phyloP scores from a whole-genome alignment of 2,797 vertebrate genomes.

The Kryptopterus vitreolus region DNA sequence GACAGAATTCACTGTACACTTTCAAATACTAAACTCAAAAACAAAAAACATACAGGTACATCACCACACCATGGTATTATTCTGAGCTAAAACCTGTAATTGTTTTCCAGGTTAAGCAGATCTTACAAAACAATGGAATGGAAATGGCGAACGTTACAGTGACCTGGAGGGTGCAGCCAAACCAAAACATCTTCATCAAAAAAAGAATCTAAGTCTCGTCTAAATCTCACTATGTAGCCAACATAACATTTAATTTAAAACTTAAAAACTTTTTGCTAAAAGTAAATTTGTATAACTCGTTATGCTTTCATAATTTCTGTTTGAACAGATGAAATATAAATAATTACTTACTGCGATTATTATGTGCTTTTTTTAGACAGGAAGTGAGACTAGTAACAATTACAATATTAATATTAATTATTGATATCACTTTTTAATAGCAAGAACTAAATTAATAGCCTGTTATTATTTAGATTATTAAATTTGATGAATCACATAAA shows the following conservation, averaged over 20 bases:
- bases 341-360: background rate
- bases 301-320: background rate
- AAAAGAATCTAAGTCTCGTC: background rate
- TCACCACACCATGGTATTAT: background rate
- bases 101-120: slow-evolving; percentile 3
- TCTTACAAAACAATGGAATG: background rate
- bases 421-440: background rate
- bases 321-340: background rate
- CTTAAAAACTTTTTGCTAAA: background rate
- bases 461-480: background rate
- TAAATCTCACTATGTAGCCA: background rate
- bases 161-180: background rate
- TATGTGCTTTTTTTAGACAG: background rate
- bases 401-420: background rate
- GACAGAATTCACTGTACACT: too few relatives aligned
- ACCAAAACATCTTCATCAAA: slow-evolving; percentile 16
- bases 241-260: background rate
- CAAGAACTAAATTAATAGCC: too few relatives aligned
- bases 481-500: too few relatives aligned
- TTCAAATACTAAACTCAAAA: too few relatives aligned
- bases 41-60: too few relatives aligned
- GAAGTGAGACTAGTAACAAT: too few relatives aligned
- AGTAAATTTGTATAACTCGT: background rate
- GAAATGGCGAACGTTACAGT: background rate
- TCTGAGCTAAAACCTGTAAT: background rate